Percentiles rank a stretch among this genome's conserved stretches.
phyloP scores from a whole-genome alignment of 2,113 vertebrate genomes.

The Bubo scandiacus region DNA sequence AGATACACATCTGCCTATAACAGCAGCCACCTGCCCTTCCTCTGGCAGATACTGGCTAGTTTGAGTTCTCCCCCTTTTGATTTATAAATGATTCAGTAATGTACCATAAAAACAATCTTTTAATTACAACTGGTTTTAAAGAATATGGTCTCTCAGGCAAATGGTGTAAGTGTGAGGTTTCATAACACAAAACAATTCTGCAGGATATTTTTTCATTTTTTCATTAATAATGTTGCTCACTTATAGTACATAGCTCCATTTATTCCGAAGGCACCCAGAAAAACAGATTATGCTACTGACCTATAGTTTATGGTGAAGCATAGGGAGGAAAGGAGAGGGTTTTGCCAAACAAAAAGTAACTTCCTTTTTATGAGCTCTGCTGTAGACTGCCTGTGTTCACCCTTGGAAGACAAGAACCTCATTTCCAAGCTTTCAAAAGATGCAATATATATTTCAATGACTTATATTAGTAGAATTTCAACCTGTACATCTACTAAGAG shows the following conservation, averaged over 20 bases:
- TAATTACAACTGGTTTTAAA: background rate
- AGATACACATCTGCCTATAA: background rate
- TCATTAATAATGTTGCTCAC: background rate
- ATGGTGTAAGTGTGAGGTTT: background rate
- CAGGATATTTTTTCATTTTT: background rate
- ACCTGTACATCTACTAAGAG: background rate
- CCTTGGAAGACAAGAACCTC: background rate
- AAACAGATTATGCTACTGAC: background rate
- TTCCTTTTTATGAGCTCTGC: background rate
- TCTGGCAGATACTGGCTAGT: background rate
- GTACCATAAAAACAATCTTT: background rate
- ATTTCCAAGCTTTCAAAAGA: background rate
- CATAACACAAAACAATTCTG: background rate
- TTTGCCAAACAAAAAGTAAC: background rate
- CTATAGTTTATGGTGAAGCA: background rate
- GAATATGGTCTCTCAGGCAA: background rate
- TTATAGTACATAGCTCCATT: background rate
- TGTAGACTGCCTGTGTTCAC: rapidly evolving
- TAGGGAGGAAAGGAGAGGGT: background rate
- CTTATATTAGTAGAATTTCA: background rate
- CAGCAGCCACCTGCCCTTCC: background rate
- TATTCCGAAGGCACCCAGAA: background rate
- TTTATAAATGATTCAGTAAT: background rate
- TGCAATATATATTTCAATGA: background rate
- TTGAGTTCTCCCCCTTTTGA: background rate